Evolutionary conservation across 2,888 invertebrate genomes (phyloP).

Genomic region (Blastobasis lacticolella): DNA sequence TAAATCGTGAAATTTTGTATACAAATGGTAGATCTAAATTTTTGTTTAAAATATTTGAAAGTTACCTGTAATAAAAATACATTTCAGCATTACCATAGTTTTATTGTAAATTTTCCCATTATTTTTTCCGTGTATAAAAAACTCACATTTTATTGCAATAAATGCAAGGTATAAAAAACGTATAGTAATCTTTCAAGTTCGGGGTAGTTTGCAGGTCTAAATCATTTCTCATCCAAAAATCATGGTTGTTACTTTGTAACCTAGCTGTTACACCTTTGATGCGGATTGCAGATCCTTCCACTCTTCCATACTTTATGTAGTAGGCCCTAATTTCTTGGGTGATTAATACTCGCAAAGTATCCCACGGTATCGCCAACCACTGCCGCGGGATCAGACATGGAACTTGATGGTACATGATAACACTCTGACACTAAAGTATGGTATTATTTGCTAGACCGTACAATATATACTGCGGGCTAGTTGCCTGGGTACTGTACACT

Average conservation of each 20-base stretch:
- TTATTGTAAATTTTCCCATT: too few species aligned
- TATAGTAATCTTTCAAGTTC: background rate
- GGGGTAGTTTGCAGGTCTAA: background rate
- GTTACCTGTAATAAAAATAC: too few species aligned
- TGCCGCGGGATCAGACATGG: background rate
- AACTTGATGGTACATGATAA: background rate
- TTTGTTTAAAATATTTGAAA: too few species aligned
- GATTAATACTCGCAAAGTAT: too few species aligned
- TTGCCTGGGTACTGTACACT: background rate
- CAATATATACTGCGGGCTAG: background rate
- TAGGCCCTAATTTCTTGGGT: background rate
- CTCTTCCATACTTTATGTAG: background rate
- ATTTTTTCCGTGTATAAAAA: background rate
- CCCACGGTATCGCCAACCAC: background rate
- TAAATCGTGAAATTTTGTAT: too few species aligned
- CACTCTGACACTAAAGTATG: background rate
- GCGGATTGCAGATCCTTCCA: background rate
- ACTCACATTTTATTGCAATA: background rate
- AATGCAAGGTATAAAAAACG: too few species aligned
- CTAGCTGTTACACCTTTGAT: background rate
- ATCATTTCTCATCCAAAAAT: background rate
- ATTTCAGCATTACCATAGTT: too few species aligned
- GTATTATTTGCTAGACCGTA: background rate
- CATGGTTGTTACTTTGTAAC: background rate
- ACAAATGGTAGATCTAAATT: too few species aligned